Conservation (phyloP, 2,113 vertebrate genomes). For the Neotragus pygmaeus region DNA sequence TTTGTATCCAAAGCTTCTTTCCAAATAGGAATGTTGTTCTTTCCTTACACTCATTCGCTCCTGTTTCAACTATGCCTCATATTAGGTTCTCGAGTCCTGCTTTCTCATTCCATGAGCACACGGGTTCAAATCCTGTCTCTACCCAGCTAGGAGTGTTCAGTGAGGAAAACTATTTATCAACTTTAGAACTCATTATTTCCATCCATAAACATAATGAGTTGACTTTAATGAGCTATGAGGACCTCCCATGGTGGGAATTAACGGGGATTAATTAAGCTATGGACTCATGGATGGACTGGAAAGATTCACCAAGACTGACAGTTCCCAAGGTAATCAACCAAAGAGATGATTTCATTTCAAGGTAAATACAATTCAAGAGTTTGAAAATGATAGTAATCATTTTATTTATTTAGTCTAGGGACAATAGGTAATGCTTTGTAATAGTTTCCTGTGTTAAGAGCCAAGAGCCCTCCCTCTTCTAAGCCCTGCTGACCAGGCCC, state of each 20-base stretch:
- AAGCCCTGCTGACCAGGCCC: not conserved
- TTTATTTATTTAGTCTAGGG: not conserved
- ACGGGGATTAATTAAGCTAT: not conserved
- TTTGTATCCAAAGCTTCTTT: not conserved
- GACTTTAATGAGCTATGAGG: not conserved
- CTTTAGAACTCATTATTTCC: not conserved
- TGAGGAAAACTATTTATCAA: not conserved
- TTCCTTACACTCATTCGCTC: not conserved
- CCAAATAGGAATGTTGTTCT: not conserved
- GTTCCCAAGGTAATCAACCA: not conserved
- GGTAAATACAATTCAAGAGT: not conserved
- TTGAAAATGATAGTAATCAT: not conserved
- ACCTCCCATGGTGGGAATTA: not conserved
- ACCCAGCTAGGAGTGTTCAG: not conserved
- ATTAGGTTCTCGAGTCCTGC: not conserved
- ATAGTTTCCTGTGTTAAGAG: not conserved
- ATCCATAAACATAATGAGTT: not conserved
- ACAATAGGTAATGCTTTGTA: not conserved
- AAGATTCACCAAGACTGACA: not conserved
- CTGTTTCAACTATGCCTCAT: not conserved
- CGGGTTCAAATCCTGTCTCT: not conserved
- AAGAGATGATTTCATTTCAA: not conserved
- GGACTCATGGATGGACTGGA: not conserved
- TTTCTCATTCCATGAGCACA: not conserved
- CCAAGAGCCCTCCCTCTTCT: not conserved